Conservation (phyloP, 2,888 invertebrate species). For the Eupelmus urozonus region DNA sequence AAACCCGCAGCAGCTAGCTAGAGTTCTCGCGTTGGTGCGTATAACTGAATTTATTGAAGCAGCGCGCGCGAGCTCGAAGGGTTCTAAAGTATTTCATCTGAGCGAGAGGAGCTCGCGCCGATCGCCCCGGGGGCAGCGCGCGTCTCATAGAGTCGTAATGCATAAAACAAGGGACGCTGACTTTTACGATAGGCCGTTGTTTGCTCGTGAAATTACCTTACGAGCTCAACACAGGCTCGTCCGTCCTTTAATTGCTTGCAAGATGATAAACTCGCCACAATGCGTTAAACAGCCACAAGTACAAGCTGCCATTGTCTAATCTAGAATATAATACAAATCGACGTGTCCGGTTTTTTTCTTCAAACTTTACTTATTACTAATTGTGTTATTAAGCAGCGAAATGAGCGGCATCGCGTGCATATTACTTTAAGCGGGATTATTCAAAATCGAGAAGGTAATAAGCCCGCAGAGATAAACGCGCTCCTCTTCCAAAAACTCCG, state of each 20-base stretch:
- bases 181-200: slow-evolving; percentile 63
- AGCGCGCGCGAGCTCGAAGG: background rate
- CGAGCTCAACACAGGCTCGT: slow-evolving; percentile 39
- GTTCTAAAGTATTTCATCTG: slow-evolving; percentile 45
- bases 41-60: slow-evolving; percentile 50
- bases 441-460: too few species aligned
- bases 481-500: too few species aligned
- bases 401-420: too few species aligned
- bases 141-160: slow-evolving; percentile 62
- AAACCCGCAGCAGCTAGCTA: background rate
- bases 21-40: background rate
- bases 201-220: slow-evolving; percentile 61
- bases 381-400: too few species aligned
- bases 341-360: too few species aligned
- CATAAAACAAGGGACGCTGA: slow-evolving; percentile 63
- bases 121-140: slow-evolving; percentile 18
- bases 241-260: slow-evolving; percentile 60
- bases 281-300: background rate
- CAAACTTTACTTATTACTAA: too few species aligned
- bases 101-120: too few species aligned
- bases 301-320: background rate
- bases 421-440: too few species aligned
- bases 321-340: too few species aligned
- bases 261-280: slow-evolving; percentile 27
- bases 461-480: too few species aligned